These are phyloP conservation scores for Nettapus auritus DNA, from an alignment of 2,113 vertebrate genomes.

Conservation along the genomic window DNA sequence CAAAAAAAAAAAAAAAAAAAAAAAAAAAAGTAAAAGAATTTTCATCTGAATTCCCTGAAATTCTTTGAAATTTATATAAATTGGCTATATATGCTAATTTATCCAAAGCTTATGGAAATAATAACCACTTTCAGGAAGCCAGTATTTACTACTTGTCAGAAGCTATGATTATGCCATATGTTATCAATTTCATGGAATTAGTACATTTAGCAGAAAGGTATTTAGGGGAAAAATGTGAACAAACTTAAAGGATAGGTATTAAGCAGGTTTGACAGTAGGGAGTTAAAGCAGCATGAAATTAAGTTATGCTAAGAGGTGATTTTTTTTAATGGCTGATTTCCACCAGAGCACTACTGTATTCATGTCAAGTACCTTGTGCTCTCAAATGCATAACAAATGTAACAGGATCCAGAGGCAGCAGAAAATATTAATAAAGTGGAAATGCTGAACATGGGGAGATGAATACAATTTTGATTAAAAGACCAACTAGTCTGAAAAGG, in stretches of 20 bases:
- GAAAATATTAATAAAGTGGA: not conserved
- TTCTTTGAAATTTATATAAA: not conserved
- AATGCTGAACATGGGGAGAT: conserved; percentile 15
- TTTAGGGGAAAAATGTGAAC: conserved; percentile 6
- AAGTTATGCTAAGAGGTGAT: conserved; percentile 4
- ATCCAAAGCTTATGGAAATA: not conserved
- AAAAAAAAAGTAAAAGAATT: not conserved
- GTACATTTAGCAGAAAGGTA: not conserved
- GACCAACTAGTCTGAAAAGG: not conserved
- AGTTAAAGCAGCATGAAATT: conserved; percentile 42
- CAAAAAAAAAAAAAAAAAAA: not conserved
- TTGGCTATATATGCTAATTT: not conserved
- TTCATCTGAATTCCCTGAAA: not conserved
- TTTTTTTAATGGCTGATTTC: conserved; percentile 36
- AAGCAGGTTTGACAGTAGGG: not conserved
- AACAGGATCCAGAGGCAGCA: not conserved
- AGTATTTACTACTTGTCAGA: not conserved
- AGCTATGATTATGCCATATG: not conserved
- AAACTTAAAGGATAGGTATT: conserved; percentile 40
- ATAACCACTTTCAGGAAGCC: not conserved
- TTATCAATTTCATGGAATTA: not conserved
- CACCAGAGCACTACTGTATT: not conserved
- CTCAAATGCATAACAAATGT: not conserved
- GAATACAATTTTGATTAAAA: conserved; percentile 5
- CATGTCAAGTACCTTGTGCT: not conserved